Percentiles rank a stretch among this genome's conserved stretches.
Conservation (phyloP, 2,888 invertebrate genomes). For the Philereme vetulata region DNA sequence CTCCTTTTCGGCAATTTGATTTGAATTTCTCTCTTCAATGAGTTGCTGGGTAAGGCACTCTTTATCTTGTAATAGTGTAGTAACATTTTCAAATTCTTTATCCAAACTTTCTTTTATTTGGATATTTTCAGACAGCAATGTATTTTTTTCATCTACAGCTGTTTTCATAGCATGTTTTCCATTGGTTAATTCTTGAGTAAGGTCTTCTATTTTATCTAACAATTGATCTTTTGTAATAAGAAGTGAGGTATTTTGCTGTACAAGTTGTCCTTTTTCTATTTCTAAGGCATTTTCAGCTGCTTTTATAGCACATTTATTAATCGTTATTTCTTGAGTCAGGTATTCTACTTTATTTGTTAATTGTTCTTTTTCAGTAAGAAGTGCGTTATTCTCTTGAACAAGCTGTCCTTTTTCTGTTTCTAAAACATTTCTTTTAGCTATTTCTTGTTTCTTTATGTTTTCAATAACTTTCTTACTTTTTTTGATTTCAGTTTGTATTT, state of each 20-base stretch:
- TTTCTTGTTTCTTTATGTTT: not conserved
- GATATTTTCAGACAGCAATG: slow-evolving; percentile 33
- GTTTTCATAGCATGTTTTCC: slow-evolving; percentile 44
- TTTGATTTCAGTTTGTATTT: slow-evolving; percentile 27
- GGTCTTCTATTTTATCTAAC: slow-evolving; percentile 12
- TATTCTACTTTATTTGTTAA: slow-evolving; percentile 15
- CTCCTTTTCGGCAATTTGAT: slow-evolving; percentile 50
- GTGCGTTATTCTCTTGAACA: slow-evolving; percentile 14
- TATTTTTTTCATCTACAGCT: slow-evolving; percentile 38
- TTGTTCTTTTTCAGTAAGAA: slow-evolving; percentile 24
- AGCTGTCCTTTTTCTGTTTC: slow-evolving; percentile 32
- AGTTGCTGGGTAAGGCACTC: slow-evolving; percentile 53
- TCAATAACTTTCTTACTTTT: slow-evolving; percentile 34
- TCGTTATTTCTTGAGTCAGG: slow-evolving; percentile 27
- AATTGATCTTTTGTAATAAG: slow-evolving; percentile 23
- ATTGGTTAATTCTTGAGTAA: slow-evolving; percentile 32
- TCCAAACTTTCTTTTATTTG: slow-evolving; percentile 34
- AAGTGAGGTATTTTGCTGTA: slow-evolving; percentile 17
- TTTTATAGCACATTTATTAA: slow-evolving; percentile 44
- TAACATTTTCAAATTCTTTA: slow-evolving; percentile 37
- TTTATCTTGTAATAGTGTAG: slow-evolving; percentile 42
- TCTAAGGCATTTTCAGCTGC: slow-evolving; percentile 37
- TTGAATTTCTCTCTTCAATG: slow-evolving; percentile 50
- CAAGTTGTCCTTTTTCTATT: slow-evolving; percentile 30
- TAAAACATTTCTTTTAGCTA: slow-evolving; percentile 9